Evolutionary conservation across 2,113 vertebrate species (phyloP).

Genomic region (Hippocampus comes): DNA sequence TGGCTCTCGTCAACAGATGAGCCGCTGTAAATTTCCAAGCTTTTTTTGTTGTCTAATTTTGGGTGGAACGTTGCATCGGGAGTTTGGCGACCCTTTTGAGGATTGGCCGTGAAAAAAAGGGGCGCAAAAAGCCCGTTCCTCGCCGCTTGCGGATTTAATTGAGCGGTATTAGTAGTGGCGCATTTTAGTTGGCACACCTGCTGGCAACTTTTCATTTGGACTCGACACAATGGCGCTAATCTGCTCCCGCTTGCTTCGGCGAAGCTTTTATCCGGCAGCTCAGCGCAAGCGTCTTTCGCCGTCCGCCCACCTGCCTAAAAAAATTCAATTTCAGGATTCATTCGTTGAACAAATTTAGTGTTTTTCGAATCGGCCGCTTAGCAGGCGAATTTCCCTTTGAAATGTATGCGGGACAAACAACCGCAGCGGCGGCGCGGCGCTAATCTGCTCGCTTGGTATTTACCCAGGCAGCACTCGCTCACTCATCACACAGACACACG

Average conservation of each 20-base stretch:
- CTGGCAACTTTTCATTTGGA: conserved; percentile 5
- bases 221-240: background rate
- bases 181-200: background rate
- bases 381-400: background rate
- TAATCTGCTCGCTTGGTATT: background rate
- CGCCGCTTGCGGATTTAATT: background rate
- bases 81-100: background rate
- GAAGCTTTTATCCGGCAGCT: background rate
- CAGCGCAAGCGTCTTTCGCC: background rate
- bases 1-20: too few species aligned
- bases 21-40: too few species aligned
- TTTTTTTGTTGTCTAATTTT: background rate
- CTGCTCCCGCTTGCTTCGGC: background rate
- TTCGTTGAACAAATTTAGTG: conserved; percentile 1
- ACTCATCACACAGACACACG: background rate
- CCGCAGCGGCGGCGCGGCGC: background rate
- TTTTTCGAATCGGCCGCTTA: background rate
- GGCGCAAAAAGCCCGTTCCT: background rate
- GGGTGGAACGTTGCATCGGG: background rate
- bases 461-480: background rate
- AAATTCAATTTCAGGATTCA: background rate
- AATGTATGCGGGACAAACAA: background rate
- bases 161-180: background rate
- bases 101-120: background rate
- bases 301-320: conserved; percentile 1